Evolutionary conservation across 1,140 invertebrate species (phyloP), one percentile per base, ranked within the genome.

Genomic region (Zaprionus tsacasi): DNA sequence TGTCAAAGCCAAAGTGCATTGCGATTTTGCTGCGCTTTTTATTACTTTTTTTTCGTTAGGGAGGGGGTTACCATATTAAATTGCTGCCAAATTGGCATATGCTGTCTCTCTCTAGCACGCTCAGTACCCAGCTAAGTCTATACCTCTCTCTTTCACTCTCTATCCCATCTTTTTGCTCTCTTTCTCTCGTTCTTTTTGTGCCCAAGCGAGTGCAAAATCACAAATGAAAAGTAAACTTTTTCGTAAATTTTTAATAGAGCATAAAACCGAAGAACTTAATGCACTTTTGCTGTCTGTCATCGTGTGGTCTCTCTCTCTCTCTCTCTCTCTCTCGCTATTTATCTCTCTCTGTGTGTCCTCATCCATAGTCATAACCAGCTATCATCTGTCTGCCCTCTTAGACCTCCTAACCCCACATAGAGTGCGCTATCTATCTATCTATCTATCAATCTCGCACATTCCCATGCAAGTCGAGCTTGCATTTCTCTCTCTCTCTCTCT

Each of bases 401-500:
- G 7, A 21, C 45, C 17, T 48, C 8, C 43, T 61, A 2, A 15
- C 43, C 45, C 59, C 56, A 33, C 4, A 40, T 43, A 36, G 21
- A 55, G 36, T 56, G 58, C 25, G 50, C 50, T 38, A 56, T 21
- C 13, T n/a, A 36, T 58, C 57, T 43, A 17, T 43, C 36, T 68
- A 8, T 30, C 0, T 6, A 8, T 35, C 33, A 35, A 35, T 35
- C 11, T 38, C 21, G 25, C 36, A 58, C 40, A 61, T 70, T 82
- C 57, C 27, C 55, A 52, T 54, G 45, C 40, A 74, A 67, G 58
- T 70, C 57, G 59, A 80, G 59, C 82, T 45, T 81, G 82, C 78
- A 86, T 78, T 85, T 30, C 27, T 8, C 15, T 35, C 10, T 8
- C 3, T 7, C 7, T 56, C 12, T 3, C 12, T 17, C 27, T 11